These are phyloP conservation scores for Aegithalos caudatus DNA, from an alignment of 2,113 vertebrate species.

Conservation along the genomic window DNA sequence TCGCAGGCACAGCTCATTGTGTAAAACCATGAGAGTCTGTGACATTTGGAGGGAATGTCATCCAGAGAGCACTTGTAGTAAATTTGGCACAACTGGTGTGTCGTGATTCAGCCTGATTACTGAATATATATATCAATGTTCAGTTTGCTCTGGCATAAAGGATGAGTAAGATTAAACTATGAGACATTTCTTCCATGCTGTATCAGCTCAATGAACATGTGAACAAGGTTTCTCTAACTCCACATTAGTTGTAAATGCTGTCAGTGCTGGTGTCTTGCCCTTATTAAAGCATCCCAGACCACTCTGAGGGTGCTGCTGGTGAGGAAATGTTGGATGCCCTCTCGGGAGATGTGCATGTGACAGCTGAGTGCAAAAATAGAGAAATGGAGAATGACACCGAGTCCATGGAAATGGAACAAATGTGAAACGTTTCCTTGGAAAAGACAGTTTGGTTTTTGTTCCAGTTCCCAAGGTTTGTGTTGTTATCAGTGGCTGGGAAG, in stretches of 20 bases:
- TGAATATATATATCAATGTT: fast-evolving
- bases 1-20: neutral
- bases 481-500: neutral
- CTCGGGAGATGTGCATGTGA: neutral
- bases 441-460: neutral
- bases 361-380: neutral
- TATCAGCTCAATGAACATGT: neutral
- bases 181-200: neutral
- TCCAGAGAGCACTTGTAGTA: neutral
- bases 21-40: neutral
- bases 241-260: neutral
- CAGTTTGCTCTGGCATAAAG: neutral
- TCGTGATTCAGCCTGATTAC: neutral
- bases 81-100: neutral
- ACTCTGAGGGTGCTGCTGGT: neutral
- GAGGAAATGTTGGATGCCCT: neutral
- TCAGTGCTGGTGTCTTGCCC: neutral
- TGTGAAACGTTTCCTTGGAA: neutral
- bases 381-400: fast-evolving
- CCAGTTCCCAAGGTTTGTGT: neutral
- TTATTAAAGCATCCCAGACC: neutral
- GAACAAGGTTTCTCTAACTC: neutral
- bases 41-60: neutral
- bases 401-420: neutral
- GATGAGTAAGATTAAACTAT: neutral